Conservation (phyloP, 2,113 vertebrate genomes). For the Cathartes aura region DNA sequence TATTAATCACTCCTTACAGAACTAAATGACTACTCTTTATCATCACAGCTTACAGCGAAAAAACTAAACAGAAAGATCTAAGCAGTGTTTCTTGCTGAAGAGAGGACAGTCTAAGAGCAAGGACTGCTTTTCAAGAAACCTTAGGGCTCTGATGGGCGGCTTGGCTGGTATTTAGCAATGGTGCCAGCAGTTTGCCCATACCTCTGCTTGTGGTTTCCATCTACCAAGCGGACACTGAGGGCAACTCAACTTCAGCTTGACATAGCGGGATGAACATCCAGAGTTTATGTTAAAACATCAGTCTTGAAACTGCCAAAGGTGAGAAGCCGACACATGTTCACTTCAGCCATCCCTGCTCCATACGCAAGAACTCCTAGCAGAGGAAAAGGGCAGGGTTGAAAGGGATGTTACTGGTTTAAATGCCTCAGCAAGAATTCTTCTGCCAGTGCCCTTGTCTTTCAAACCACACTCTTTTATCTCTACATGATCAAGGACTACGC, state of each 20-base stretch:
- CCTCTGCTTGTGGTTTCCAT: neutral
- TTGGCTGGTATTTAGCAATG: neutral
- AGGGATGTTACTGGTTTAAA: neutral
- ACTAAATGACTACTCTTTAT: neutral
- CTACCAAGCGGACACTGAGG: rapidly evolving
- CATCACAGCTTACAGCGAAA: neutral
- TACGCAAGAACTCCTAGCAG: rapidly evolving
- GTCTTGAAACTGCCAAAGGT: neutral
- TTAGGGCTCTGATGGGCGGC: neutral
- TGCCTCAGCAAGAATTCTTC: neutral
- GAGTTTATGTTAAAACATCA: neutral
- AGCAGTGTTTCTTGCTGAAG: neutral
- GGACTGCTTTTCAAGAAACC: neutral
- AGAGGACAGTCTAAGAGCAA: neutral
- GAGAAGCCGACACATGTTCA: neutral
- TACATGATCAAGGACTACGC: neutral
- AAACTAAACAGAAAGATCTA: neutral
- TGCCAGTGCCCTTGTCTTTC: neutral
- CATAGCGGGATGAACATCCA: neutral
- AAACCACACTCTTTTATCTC: neutral
- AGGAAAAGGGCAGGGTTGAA: neutral
- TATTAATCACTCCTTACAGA: neutral
- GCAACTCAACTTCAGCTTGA: neutral
- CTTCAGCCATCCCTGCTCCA: neutral
- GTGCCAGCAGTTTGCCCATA: neutral